These are phyloP conservation scores for Epirrita christyi DNA, from an alignment of 2,888 invertebrate species.

Conservation along the genomic window DNA sequence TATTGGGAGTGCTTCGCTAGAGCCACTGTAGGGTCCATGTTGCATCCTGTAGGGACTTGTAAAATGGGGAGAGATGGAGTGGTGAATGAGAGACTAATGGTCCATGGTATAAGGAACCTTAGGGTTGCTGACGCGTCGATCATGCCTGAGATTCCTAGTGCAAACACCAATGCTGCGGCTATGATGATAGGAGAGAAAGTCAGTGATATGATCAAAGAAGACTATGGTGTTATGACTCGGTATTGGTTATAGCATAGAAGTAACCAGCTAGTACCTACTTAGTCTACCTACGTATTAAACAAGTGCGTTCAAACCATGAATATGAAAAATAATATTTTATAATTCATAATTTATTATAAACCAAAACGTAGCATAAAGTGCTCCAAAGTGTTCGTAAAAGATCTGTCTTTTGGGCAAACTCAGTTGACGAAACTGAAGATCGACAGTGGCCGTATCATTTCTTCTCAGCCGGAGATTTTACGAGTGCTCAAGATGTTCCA, in stretches of 20 bases:
- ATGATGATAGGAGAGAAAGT: conserved; percentile 79
- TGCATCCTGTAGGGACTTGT: conserved; percentile 84
- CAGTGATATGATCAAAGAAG: conserved; percentile 71
- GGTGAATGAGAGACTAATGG: conserved; percentile 64
- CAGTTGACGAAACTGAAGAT: too few relatives aligned
- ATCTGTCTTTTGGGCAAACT: too few relatives aligned
- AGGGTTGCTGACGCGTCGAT: conserved; percentile 72
- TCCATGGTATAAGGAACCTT: conserved; percentile 58
- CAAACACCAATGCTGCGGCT: conserved; percentile 69
- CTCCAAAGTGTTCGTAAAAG: too few relatives aligned
- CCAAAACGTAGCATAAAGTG: too few relatives aligned
- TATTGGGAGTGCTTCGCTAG: conserved; percentile 87
- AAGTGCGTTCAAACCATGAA: too few relatives aligned
- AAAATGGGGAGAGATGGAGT: conserved; percentile 69
- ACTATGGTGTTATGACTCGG: conserved; percentile 37
- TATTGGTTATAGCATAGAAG: neutral
- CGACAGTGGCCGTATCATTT: too few relatives aligned
- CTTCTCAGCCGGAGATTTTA: too few relatives aligned
- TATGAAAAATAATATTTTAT: too few relatives aligned
- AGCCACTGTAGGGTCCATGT: conserved; percentile 82
- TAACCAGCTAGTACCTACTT: too few relatives aligned
- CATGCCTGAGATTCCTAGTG: conserved; percentile 69
- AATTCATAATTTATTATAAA: too few relatives aligned
- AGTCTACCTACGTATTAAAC: too few relatives aligned
- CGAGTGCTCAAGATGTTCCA: too few relatives aligned